A percentile compares a stretch with the other conserved stretches of the same genome.
These are phyloP conservation scores for Catostylus mosaicus DNA, from an alignment of 30 jellyfish, hydroid and myxozoan species.

Conservation along the genomic window DNA sequence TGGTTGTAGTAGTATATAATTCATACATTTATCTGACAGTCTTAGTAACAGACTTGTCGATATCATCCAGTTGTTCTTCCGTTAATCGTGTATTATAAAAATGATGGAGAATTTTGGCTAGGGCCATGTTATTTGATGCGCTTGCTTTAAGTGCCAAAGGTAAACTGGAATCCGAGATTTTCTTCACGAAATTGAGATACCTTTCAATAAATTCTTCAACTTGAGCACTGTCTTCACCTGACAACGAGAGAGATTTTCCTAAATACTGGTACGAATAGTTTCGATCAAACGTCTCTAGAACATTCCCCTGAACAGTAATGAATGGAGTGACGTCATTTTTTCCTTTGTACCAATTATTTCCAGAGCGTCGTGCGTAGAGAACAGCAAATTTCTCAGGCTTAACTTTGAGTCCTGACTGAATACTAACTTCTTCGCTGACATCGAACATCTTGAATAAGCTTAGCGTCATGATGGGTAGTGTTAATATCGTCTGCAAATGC, in stretches of 20 bases:
- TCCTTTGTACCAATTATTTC: conserved; percentile 9
- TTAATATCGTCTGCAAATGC: conserved; percentile 29
- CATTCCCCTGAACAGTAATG: conserved; percentile 3
- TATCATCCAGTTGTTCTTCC: too few relatives aligned
- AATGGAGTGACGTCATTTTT: not conserved
- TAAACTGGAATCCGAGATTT: not conserved
- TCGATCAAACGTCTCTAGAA: not conserved
- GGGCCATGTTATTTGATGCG: too few relatives aligned
- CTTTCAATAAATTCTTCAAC: not conserved
- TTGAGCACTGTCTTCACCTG: not conserved
- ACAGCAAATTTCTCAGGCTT: conserved; percentile 11
- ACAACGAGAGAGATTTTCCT: conserved; percentile 16
- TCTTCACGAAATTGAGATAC: not conserved
- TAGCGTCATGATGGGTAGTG: not conserved
- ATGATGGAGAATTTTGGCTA: too few relatives aligned
- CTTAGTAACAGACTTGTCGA: too few relatives aligned
- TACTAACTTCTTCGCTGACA: not conserved
- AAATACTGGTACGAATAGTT: not conserved
- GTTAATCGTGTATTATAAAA: too few relatives aligned
- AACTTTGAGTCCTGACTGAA: not conserved
- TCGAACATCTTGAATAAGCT: not conserved
- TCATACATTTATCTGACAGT: too few relatives aligned
- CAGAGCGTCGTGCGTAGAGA: conserved; percentile 1
- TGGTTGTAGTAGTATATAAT: too few relatives aligned
- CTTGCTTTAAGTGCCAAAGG: not conserved